Evolutionary conservation across 2,888 invertebrate species (phyloP).

Genomic region (Eupithecia pulchellata): DNA sequence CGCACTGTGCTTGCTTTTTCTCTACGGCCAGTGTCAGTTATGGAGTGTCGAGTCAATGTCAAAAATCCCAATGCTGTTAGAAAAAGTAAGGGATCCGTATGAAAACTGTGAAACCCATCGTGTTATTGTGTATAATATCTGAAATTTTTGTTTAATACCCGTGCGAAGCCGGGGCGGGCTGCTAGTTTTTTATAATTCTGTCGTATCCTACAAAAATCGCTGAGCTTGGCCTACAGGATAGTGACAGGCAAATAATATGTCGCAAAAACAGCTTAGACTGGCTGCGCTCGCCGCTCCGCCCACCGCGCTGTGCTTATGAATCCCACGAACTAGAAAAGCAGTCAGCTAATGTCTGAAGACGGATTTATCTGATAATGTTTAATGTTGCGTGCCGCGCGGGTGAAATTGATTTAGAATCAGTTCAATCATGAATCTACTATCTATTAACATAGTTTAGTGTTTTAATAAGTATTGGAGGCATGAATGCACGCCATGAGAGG

Average conservation of each 20-base stretch:
- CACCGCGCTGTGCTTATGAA: not conserved
- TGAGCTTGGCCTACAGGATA: not conserved
- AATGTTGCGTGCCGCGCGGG: conserved; percentile 22
- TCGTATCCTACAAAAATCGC: not conserved
- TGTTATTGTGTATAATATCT: no score
- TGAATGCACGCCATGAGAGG: not conserved
- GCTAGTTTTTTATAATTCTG: not conserved
- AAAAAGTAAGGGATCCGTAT: no score
- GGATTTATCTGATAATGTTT: conserved; percentile 23
- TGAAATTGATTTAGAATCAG: conserved; percentile 20
- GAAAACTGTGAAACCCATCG: no score
- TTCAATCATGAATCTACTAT: conserved; percentile 7
- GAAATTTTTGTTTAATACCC: no score
- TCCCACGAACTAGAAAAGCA: conserved; percentile 13
- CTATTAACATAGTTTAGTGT: conserved; percentile 8
- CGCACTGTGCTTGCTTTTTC: no score
- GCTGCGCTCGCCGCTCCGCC: not conserved
- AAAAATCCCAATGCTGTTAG: no score
- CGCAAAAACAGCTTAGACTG: not conserved
- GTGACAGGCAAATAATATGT: not conserved
- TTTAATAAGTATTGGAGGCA: not conserved
- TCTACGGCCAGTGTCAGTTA: no score
- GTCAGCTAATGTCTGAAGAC: conserved; percentile 19
- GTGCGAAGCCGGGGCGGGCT: no score
- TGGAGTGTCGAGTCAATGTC: no score